Evolutionary conservation across 1,140 invertebrate species (phyloP).

Genomic region (Neotoxoptera formosana): DNA sequence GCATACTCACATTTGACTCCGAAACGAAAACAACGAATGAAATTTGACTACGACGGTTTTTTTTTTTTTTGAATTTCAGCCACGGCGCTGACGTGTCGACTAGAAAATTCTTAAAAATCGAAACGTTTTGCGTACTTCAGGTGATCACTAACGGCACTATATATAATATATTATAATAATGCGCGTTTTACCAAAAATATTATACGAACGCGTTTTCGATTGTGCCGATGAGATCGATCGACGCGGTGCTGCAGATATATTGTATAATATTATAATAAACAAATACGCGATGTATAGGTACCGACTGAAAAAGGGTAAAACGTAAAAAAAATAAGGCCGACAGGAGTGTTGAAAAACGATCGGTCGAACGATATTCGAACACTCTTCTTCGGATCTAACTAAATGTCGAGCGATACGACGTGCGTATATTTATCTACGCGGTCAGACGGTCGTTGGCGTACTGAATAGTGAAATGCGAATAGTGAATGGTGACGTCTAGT

Average conservation of each 20-base stretch:
- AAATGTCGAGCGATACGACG: neutral
- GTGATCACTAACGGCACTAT: neutral
- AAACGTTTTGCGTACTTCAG: neutral
- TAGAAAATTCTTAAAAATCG: neutral
- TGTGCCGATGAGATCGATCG: neutral
- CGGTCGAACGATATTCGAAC: slow-evolving; percentile 42
- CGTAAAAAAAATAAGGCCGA: neutral
- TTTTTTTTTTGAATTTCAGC: neutral
- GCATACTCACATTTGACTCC: slow-evolving; percentile 10
- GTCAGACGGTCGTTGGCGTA: neutral
- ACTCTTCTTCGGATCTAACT: slow-evolving; percentile 50
- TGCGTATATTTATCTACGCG: neutral
- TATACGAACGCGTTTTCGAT: neutral
- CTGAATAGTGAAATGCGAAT: neutral
- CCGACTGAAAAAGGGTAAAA: neutral
- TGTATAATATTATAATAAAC: neutral
- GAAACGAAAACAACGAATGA: neutral
- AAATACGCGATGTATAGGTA: neutral
- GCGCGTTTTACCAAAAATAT: neutral
- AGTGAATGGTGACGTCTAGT: no score
- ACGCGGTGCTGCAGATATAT: neutral
- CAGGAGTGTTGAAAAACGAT: slow-evolving; percentile 56
- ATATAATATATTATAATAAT: neutral
- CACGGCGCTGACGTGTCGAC: neutral
- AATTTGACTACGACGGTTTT: neutral